Conservation (phyloP, 1,140 invertebrate genomes). For the Cydia strobilella region DNA sequence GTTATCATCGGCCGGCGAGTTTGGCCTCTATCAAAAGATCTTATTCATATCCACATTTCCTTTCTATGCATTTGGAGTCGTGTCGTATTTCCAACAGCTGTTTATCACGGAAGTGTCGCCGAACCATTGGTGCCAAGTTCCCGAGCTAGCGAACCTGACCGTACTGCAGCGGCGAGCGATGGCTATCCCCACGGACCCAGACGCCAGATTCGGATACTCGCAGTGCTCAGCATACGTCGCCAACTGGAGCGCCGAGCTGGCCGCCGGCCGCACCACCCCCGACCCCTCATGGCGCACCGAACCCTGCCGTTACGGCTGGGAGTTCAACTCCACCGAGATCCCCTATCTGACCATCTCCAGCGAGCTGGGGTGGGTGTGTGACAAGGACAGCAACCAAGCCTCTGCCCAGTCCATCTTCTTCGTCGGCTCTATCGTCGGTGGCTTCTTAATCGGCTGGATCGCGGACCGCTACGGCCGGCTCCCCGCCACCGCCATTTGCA, state of each 20-base stretch:
- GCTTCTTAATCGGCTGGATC: slow-evolving; percentile 84
- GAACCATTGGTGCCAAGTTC: slow-evolving; percentile 83
- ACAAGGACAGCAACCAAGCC: slow-evolving; percentile 82
- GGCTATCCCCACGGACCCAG: slow-evolving; percentile 57
- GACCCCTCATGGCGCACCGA: slow-evolving; percentile 57
- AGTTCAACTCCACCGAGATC: slow-evolving; percentile 79
- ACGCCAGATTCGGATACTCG: slow-evolving; percentile 59
- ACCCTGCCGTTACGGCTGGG: slow-evolving; percentile 81
- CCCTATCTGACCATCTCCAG: slow-evolving; percentile 71
- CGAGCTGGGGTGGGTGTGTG: slow-evolving; percentile 84
- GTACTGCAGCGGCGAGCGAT: slow-evolving; percentile 60
- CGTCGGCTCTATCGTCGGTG: slow-evolving; percentile 85
- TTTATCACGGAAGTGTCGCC: slow-evolving; percentile 83
- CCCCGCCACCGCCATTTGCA: slow-evolving; percentile 83
- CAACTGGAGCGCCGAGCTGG: slow-evolving; percentile 62
- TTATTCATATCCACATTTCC: slow-evolving; percentile 80
- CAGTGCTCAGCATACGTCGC: slow-evolving; percentile 57
- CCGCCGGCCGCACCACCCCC: slow-evolving; percentile 39
- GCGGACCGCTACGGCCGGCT: slow-evolving; percentile 85
- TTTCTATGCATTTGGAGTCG: slow-evolving; percentile 81
- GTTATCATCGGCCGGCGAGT: slow-evolving; percentile 83
- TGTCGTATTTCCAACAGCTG: slow-evolving; percentile 84
- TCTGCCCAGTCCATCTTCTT: slow-evolving; percentile 85
- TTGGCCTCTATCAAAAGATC: slow-evolving; percentile 84
- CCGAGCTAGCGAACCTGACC: slow-evolving; percentile 73